Conservation (phyloP, 2,888 invertebrate genomes). For the Tenthredo notha region DNA sequence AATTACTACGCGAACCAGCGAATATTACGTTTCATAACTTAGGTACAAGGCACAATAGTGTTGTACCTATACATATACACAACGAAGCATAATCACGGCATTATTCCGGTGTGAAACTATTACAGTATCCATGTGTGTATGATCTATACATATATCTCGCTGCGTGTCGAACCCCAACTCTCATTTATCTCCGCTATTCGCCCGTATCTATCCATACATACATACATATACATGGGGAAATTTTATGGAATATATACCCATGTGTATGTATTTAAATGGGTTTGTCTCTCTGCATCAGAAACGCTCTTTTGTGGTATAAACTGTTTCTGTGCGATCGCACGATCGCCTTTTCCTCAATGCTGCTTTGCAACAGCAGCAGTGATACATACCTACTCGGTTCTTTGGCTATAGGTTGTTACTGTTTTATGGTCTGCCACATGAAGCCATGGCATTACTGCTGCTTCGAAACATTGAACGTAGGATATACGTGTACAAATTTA, state of each 20-base stretch:
- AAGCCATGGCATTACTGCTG: conserved; percentile 55
- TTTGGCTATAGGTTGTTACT: conserved; percentile 58
- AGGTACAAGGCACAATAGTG: conserved; percentile 48
- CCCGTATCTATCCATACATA: neutral
- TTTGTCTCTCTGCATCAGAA: neutral
- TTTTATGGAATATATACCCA: neutral
- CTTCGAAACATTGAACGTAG: conserved; percentile 49
- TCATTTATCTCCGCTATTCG: conserved; percentile 8
- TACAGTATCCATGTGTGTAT: conserved; percentile 2
- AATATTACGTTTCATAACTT: conserved; percentile 62
- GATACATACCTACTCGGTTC: conserved; percentile 2
- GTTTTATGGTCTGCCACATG: conserved; percentile 59
- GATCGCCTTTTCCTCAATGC: neutral
- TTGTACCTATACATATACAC: neutral
- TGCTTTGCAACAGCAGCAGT: neutral
- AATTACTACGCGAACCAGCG: conserved; percentile 62
- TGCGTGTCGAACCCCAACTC: neutral
- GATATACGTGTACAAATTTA: conserved; percentile 1
- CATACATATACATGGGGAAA: neutral
- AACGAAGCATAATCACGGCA: conserved; percentile 59
- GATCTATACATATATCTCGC: neutral
- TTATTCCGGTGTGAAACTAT: conserved; percentile 62
- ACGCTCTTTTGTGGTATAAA: neutral
- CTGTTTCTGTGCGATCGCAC: conserved; percentile 1
- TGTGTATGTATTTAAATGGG: neutral